These are phyloP conservation scores for Larimichthys polyactis DNA, from an alignment of 2,113 vertebrate genomes.

Conservation along the genomic window DNA sequence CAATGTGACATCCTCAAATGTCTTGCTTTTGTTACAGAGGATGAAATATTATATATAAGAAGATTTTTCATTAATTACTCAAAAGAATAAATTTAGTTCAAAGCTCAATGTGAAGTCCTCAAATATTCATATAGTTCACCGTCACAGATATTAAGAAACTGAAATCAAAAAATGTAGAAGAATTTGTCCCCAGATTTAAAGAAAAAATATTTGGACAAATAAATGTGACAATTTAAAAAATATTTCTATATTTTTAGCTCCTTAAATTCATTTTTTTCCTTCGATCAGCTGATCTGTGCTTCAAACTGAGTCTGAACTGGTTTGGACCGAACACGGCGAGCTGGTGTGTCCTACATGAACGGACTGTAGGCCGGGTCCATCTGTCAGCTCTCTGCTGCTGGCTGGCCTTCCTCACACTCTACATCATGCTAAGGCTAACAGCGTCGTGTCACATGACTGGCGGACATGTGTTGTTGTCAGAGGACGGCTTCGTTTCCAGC, in stretches of 20 bases:
- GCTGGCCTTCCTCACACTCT: conserved; percentile 45
- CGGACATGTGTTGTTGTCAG: conserved; percentile 57
- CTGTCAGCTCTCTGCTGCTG: conserved; percentile 52
- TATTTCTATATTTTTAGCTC: background rate
- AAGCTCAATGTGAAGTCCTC: no score
- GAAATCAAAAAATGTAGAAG: no score
- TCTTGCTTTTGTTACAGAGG: no score
- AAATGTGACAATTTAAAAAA: background rate
- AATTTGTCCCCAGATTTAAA: background rate
- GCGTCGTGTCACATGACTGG: conserved; percentile 44
- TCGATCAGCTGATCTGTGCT: background rate
- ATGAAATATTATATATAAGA: no score
- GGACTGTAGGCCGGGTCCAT: conserved; percentile 48
- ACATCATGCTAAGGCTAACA: conserved; percentile 44
- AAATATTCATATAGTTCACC: no score
- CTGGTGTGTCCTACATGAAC: conserved; percentile 54
- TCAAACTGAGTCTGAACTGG: background rate
- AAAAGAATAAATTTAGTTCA: no score
- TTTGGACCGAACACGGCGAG: conserved; percentile 6
- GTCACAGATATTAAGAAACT: no score
- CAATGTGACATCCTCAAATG: no score
- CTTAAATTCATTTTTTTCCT: background rate
- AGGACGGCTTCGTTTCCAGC: conserved; percentile 41
- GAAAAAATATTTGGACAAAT: background rate
- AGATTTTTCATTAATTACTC: no score